A percentile compares a stretch with the other conserved stretches of the same genome.
phyloP scores from a whole-genome alignment of 1,140 invertebrate species.

The Euschistus heros region DNA sequence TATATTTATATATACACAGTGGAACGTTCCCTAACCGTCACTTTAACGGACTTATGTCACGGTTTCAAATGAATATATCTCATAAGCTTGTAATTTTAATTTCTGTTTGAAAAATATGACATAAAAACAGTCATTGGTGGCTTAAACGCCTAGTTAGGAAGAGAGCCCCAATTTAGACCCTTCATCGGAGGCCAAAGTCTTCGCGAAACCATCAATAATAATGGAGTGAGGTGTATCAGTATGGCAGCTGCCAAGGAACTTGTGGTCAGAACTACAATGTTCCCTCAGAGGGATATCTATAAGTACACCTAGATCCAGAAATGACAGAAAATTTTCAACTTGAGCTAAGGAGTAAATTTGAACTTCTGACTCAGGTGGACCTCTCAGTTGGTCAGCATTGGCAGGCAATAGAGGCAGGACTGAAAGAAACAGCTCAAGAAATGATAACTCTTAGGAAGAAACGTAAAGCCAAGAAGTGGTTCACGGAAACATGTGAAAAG shows the following conservation, averaged over 20 bases:
- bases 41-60: no score
- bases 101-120: slow-evolving; percentile 13
- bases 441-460: neutral
- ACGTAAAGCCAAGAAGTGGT: neutral
- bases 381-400: no score
- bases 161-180: neutral
- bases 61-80: no score
- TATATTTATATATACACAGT: no score
- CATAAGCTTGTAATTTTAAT: no score
- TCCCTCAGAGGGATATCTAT: no score
- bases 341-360: no score
- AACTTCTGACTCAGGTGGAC: no score
- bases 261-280: neutral
- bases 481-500: neutral
- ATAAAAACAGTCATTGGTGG: slow-evolving; percentile 15
- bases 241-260: neutral
- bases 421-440: neutral
- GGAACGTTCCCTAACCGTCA: no score
- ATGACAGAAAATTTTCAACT: no score
- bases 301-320: no score
- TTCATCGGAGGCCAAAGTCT: neutral
- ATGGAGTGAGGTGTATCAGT: neutral
- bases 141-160: neutral
- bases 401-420: no score
- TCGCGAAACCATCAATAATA: neutral